A percentile compares a stretch with the other conserved stretches of the same genome.
These are phyloP conservation scores for Drosophila navojoa DNA, from an alignment of 1,140 invertebrate genomes.

Conservation along the genomic window DNA sequence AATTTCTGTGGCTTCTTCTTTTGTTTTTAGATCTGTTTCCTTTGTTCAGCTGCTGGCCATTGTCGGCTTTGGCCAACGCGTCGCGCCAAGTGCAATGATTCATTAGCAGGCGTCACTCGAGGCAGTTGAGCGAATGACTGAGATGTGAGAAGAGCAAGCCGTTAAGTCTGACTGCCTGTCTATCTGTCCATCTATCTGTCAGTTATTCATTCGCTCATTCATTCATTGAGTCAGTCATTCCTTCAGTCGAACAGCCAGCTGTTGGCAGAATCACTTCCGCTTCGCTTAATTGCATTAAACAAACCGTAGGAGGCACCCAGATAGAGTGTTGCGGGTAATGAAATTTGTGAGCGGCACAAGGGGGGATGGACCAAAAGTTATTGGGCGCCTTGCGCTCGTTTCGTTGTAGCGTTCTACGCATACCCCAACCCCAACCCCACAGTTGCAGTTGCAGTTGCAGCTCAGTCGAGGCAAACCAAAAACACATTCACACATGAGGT, in stretches of 20 bases:
- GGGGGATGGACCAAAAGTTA: constrained; percentile 33
- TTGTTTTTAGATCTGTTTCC: constrained; percentile 23
- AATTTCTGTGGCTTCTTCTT: constrained; percentile 1
- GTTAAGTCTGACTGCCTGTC: constrained; percentile 17
- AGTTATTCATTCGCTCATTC: no score
- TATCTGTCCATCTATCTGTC: constrained; percentile 3
- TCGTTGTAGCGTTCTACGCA: no score
- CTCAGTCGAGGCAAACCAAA: constrained; percentile 57
- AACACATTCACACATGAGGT: constrained; percentile 79
- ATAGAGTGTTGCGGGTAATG: constrained; percentile 30
- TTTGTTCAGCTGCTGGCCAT: constrained; percentile 51
- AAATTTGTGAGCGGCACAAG: not conserved
- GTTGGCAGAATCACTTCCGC: constrained; percentile 69
- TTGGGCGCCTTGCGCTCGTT: constrained; percentile 11
- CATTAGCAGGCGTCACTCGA: constrained; percentile 47
- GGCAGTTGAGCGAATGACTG: constrained; percentile 26
- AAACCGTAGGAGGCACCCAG: constrained; percentile 46
- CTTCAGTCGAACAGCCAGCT: constrained; percentile 26
- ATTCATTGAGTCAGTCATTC: not conserved
- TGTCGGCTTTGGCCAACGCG: constrained; percentile 44
- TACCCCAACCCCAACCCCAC: not conserved
- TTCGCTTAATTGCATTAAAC: constrained; percentile 77
- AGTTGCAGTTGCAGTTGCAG: constrained; percentile 15
- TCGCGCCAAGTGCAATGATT: constrained; percentile 52
- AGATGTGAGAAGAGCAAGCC: constrained; percentile 24